phyloP scores from a whole-genome alignment of 2,113 vertebrate species.

The Rhynchomys soricoides region DNA sequence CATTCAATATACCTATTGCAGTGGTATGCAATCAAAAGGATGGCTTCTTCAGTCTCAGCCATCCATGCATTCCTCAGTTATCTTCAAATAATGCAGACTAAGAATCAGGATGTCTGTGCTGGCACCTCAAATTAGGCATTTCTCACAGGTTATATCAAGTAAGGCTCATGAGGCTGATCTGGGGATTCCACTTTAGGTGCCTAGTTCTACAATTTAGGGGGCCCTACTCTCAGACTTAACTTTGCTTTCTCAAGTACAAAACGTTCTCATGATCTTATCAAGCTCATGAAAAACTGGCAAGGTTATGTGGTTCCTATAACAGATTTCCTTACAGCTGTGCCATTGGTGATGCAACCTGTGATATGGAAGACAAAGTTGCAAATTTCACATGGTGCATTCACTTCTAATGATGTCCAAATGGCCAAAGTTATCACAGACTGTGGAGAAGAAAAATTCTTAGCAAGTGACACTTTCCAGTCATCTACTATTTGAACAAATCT shows the following conservation, averaged over 20 bases:
- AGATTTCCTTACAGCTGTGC: neutral
- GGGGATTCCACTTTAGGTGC: neutral
- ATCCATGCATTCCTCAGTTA: fast-evolving
- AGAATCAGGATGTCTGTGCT: neutral
- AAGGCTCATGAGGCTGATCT: too few species aligned
- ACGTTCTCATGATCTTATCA: neutral
- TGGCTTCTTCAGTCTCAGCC: neutral
- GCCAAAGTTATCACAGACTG: neutral
- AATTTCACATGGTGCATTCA: neutral
- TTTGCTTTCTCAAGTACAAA: neutral
- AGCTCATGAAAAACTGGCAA: neutral
- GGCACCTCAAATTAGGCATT: neutral
- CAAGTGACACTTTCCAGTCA: neutral
- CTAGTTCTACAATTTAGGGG: neutral
- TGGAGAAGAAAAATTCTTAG: neutral
- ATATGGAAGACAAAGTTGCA: neutral
- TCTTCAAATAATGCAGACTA: neutral
- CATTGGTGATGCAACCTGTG: neutral
- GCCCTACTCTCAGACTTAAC: neutral
- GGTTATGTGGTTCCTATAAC: neutral
- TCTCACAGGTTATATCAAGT: neutral
- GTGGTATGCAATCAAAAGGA: neutral
- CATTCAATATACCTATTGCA: neutral
- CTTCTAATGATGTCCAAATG: neutral
- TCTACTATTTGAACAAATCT: neutral